Conservation (phyloP, 2,113 vertebrate genomes). For the Marmota flaviventris region DNA sequence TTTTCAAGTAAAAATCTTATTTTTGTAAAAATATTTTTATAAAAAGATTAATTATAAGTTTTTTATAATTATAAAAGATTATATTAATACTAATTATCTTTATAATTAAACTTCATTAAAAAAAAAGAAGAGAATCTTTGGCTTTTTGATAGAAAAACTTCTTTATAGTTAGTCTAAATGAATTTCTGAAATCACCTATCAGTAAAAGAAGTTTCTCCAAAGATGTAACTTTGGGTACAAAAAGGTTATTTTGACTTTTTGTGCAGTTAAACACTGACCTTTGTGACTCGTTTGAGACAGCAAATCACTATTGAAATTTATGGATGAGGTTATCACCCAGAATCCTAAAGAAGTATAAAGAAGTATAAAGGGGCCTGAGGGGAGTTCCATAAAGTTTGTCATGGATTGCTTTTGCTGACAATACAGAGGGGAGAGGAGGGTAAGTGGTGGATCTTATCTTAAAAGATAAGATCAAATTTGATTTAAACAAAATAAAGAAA, state of each 20-base stretch:
- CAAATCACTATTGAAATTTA: too few species aligned
- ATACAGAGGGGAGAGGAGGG: not conserved
- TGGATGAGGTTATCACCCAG: not conserved
- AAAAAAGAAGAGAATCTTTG: constrained; percentile 25
- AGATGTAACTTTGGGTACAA: not conserved
- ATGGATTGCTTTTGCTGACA: not conserved
- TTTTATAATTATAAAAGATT: not conserved
- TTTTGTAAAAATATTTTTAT: not conserved
- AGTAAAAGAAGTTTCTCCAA: not conserved
- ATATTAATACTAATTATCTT: not conserved
- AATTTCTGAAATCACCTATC: not conserved
- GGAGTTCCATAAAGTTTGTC: not conserved
- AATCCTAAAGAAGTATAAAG: not conserved
- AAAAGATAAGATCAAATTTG: not conserved
- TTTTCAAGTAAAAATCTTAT: not conserved
- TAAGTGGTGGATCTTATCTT: not conserved
- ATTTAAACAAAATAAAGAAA: constrained; percentile 50
- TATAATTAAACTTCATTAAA: not conserved
- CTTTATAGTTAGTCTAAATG: not conserved
- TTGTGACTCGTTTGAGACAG: not conserved
- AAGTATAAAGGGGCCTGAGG: not conserved
- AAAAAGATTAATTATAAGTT: not conserved
- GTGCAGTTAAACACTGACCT: not conserved
- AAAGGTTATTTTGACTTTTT: not conserved
- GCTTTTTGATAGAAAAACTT: not conserved